Conservation (phyloP, 2,888 invertebrate genomes). For the Alloscopus bannaensis region DNA sequence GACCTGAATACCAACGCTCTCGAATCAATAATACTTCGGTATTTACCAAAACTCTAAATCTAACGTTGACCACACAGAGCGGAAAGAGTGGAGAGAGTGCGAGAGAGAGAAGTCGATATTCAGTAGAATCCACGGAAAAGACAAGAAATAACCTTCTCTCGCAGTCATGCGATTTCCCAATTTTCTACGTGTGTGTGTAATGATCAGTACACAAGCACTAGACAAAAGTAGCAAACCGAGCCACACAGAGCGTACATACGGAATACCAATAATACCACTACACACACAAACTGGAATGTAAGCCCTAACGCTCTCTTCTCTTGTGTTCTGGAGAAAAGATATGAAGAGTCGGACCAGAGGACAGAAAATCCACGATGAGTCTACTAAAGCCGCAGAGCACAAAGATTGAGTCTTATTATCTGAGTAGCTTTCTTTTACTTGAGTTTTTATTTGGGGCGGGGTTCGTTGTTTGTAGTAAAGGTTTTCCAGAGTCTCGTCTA, state of each 20-base stretch:
- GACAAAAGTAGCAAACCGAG: too few relatives aligned
- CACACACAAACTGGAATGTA: neutral
- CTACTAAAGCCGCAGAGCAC: slow-evolving; percentile 14
- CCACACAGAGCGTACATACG: too few relatives aligned
- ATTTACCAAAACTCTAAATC: slow-evolving; percentile 31
- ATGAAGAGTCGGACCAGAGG: neutral
- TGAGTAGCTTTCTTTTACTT: slow-evolving; percentile 17
- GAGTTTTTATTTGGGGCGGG: slow-evolving; percentile 57
- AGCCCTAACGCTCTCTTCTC: neutral
- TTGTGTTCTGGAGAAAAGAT: slow-evolving; percentile 8
- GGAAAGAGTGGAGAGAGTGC: slow-evolving; percentile 1
- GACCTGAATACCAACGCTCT: slow-evolving; percentile 29
- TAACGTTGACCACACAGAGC: slow-evolving; percentile 38
- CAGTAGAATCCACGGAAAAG: slow-evolving; percentile 54
- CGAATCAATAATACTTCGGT: slow-evolving; percentile 37
- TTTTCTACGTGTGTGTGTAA: slow-evolving; percentile 10
- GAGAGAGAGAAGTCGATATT: slow-evolving; percentile 52
- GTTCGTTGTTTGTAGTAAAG: slow-evolving; percentile 48
- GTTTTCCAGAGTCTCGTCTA: slow-evolving; percentile 42
- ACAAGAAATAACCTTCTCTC: slow-evolving; percentile 58
- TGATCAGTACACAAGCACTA: neutral
- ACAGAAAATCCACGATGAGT: slow-evolving; percentile 22
- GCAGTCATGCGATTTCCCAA: slow-evolving; percentile 59
- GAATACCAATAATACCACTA: too few relatives aligned
- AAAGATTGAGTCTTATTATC: slow-evolving; percentile 17